These are phyloP conservation scores for Gorsachius goisagi DNA, from an alignment of 2,113 vertebrate species.

Conservation along the genomic window DNA sequence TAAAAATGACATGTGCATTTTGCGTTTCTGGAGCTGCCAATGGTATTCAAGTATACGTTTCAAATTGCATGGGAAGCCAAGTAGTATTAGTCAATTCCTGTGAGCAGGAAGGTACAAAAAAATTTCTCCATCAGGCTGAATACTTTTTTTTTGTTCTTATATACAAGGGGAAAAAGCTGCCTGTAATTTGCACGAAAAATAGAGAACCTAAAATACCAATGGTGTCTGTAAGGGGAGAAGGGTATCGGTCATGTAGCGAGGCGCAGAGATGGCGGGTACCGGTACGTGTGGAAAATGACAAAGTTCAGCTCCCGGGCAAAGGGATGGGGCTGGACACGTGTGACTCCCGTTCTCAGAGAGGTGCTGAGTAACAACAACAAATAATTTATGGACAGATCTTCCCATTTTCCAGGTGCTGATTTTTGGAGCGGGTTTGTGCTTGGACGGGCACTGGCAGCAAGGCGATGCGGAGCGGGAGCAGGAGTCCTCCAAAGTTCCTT, in stretches of 20 bases:
- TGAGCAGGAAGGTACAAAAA: not conserved
- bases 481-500: not conserved
- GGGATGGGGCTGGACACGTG: rapidly evolving
- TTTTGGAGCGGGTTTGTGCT: rapidly evolving
- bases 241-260: rapidly evolving
- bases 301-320: too few species aligned
- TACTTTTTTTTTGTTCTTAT: not conserved
- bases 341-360: not conserved
- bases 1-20: not conserved
- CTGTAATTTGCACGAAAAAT: not conserved
- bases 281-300: too few species aligned
- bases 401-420: not conserved
- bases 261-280: not conserved
- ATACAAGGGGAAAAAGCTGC: not conserved
- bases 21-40: not conserved
- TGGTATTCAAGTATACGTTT: not conserved
- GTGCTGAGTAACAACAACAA: not conserved
- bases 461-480: rapidly evolving
- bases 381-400: not conserved
- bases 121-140: not conserved
- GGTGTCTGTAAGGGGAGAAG: not conserved
- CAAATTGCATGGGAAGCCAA: conserved; percentile 26
- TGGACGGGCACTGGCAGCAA: rapidly evolving
- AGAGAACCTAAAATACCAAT: not conserved
- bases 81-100: conserved; percentile 40